phyloP scores from a whole-genome alignment of 1,140 invertebrate species.

The Carcinoscorpius rotundicauda region DNA sequence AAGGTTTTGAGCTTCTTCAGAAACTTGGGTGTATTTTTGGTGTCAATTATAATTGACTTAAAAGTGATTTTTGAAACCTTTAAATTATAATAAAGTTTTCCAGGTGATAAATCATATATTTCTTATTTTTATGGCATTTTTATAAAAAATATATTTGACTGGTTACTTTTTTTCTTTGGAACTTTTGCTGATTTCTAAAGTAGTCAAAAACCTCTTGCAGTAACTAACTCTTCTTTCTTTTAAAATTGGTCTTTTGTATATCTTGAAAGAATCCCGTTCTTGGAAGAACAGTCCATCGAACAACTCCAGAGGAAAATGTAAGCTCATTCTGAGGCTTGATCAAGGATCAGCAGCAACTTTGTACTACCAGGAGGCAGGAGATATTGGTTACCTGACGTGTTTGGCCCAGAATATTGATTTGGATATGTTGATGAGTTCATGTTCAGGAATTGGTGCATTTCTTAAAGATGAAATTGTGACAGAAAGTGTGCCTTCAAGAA shows the following conservation, averaged over 20 bases:
- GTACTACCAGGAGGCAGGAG: conserved; percentile 2
- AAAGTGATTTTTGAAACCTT: too few relatives aligned
- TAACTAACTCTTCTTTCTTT: not conserved
- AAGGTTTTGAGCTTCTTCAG: too few relatives aligned
- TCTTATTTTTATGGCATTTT: too few relatives aligned
- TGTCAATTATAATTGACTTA: too few relatives aligned
- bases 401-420: conserved; percentile 15
- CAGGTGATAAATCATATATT: too few relatives aligned
- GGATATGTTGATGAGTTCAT: conserved; percentile 15
- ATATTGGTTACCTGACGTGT: conserved; percentile 11
- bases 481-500: conserved; percentile 15
- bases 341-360: conserved; percentile 4
- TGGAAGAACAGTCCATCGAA: conserved; percentile 13
- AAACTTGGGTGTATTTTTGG: too few relatives aligned
- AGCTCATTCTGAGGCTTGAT: conserved; percentile 15
- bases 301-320: conserved; percentile 6
- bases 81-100: too few relatives aligned
- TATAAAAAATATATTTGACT: too few relatives aligned
- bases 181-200: too few relatives aligned
- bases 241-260: not conserved
- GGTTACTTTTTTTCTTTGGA: too few relatives aligned
- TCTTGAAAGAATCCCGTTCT: conserved; percentile 11
- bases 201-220: not conserved
- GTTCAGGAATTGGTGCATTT: conserved; percentile 15
- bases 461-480: conserved; percentile 17